Conservation (phyloP, 2,888 invertebrate genomes). For the Serripes groenlandicus region DNA sequence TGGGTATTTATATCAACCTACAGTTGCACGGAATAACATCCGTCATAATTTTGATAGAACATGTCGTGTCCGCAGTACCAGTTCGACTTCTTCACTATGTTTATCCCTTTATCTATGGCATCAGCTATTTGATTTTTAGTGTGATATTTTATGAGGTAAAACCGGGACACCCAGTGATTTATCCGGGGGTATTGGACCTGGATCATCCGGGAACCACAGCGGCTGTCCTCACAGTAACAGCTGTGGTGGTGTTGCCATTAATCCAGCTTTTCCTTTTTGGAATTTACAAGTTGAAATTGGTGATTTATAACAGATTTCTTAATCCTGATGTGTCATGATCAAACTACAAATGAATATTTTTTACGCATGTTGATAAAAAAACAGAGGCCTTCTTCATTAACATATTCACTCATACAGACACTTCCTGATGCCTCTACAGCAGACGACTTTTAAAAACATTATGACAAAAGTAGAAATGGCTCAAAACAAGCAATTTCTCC, state of each 20-base stretch:
- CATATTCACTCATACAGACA: not conserved
- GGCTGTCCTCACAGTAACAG: slow-evolving; percentile 68
- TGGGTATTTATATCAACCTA: slow-evolving; percentile 70
- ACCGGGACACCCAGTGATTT: slow-evolving; percentile 76
- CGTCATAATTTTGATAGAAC: slow-evolving; percentile 79
- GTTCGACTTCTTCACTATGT: slow-evolving; percentile 78
- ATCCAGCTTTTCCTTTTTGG: slow-evolving; percentile 74
- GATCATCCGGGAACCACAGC: slow-evolving; percentile 74
- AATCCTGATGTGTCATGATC: not conserved
- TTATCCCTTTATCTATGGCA: slow-evolving; percentile 76
- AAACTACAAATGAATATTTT: not conserved
- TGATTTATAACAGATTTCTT: slow-evolving; percentile 46
- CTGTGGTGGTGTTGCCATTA: slow-evolving; percentile 73
- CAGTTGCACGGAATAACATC: slow-evolving; percentile 82
- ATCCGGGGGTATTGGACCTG: slow-evolving; percentile 83
- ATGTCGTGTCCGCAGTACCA: slow-evolving; percentile 77
- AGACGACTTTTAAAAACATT: not conserved
- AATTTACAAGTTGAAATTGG: slow-evolving; percentile 72
- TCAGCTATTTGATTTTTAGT: slow-evolving; percentile 79
- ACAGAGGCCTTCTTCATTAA: not conserved
- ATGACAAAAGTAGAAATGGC: not conserved
- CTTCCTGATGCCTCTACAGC: not conserved
- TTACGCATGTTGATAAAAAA: not conserved
- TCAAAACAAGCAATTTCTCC: too few relatives aligned
- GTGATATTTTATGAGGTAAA: slow-evolving; percentile 80